Evolutionary conservation across 1,140 invertebrate genomes (phyloP), one percentile per base, ranked within the genome.

Genomic region (Drosophila lacteicornis): DNA sequence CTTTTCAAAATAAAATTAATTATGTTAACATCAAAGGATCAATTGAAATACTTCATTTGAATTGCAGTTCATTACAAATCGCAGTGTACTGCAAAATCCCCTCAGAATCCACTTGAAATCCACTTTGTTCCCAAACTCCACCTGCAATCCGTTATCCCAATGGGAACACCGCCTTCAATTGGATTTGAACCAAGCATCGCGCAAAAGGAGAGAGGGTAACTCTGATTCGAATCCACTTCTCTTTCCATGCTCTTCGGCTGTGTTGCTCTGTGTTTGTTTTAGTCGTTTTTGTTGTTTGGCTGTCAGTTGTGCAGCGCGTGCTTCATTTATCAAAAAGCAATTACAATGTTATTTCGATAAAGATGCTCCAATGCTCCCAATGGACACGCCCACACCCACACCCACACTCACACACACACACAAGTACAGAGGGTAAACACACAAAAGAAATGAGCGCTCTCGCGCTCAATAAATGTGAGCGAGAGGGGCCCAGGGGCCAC

Each of bases 261-360:
- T 30, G 3, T 56, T 63, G 8, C 15, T 43, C 36, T 46, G 47
- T 80, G 78, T 63, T 70, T 53, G 57, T 76, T 83, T 61, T 73
- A 77, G 73, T 63, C 79, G 56, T 78, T 75, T 65, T 57, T 79
- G 63, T 53, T 78, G 67, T 56, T 78, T 55, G 51, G 67, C 83
- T 87, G 83, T 86, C 83, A 86, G 80, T 74, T 86, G 80, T 87
- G 83, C 83, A 83, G 84, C 83, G 83, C 84, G 83, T 88, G 83
- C 84, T 87, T 87, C 83, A 87, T 87, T 87, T 87, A 87, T 87
- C 83, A 87, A 87, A 87, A 87, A 87, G 83, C 83, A 87, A 87
- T 87, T 87, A 87, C 83, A 87, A 87, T 87, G 83, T 88, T 87
- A 77, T 88, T 83, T 83, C 75, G 80, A 87, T 87, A 75, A 74